Evolutionary conservation across 2,113 vertebrate species (phyloP).

Genomic region (Laticauda colubrina): DNA sequence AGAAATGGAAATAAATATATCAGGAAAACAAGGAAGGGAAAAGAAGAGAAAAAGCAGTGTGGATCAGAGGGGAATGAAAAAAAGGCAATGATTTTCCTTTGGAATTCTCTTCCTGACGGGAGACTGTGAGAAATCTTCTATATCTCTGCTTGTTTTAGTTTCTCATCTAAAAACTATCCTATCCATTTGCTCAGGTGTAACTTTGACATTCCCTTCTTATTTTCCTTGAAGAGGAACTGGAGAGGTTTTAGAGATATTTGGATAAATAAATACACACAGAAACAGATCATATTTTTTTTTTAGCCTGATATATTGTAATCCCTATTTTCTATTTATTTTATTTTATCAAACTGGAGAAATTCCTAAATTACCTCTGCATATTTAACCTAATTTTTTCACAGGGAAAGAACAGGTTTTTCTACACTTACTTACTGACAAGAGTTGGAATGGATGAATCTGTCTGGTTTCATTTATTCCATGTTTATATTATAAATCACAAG

Average conservation of each 20-base stretch:
- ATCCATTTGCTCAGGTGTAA: neutral
- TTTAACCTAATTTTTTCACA: too few species aligned
- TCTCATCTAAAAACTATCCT: neutral
- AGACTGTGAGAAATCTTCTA: neutral
- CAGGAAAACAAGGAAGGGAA: neutral
- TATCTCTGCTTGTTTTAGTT: neutral
- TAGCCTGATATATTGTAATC: too few species aligned
- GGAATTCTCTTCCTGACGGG: neutral
- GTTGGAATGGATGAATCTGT: too few species aligned
- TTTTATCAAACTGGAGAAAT: neutral
- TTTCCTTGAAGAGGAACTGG: neutral
- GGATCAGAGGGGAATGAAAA: neutral
- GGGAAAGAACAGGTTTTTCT: too few species aligned
- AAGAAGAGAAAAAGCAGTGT: neutral
- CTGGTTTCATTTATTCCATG: too few species aligned
- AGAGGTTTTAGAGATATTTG: neutral
- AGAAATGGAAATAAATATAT: neutral
- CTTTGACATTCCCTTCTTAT: neutral
- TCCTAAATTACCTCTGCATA: too few species aligned
- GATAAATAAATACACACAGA: neutral
- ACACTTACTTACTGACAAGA: too few species aligned
- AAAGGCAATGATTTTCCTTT: neutral
- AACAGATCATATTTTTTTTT: too few species aligned
- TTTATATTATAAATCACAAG: too few species aligned
- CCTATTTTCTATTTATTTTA: too few species aligned